Percentiles rank a stretch among this genome's conserved stretches.
These are phyloP conservation scores for Solenodon paradoxus DNA, from an alignment of 2,113 vertebrate species.

Conservation along the genomic window DNA sequence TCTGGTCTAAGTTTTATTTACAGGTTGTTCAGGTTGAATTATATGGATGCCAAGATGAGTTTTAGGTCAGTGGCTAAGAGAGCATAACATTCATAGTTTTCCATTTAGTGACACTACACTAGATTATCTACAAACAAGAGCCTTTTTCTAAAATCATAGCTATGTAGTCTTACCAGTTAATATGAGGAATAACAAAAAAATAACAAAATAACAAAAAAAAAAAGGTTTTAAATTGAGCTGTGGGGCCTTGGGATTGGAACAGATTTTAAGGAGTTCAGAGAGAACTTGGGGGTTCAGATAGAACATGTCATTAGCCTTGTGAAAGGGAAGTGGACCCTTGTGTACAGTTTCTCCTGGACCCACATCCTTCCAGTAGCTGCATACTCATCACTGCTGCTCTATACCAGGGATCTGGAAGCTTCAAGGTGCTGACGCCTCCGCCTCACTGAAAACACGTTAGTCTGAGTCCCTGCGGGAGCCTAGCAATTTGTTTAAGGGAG, in stretches of 20 bases:
- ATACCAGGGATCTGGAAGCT: background rate
- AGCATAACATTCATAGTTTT: background rate
- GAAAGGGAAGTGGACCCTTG: background rate
- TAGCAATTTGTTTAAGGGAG: no score
- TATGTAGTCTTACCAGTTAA: background rate
- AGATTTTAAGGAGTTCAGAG: background rate
- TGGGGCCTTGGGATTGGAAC: background rate
- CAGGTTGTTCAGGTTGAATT: background rate
- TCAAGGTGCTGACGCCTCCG: background rate
- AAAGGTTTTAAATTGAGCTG: background rate
- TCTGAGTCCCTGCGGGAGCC: background rate
- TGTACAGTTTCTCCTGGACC: no score
- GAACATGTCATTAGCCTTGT: background rate
- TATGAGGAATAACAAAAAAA: background rate
- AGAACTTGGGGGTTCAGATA: no score
- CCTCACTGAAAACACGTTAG: no score
- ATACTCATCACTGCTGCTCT: background rate
- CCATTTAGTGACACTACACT: background rate
- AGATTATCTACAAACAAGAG: background rate
- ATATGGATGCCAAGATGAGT: background rate
- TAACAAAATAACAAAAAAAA: no score
- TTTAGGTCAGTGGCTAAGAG: background rate
- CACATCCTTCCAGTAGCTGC: no score
- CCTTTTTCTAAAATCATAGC: background rate
- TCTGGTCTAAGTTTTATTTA: background rate